Percentiles rank a stretch among this genome's conserved stretches.
Evolutionary conservation across 2,888 invertebrate species (phyloP).

Genomic region (Platerodrilus igneus): DNA sequence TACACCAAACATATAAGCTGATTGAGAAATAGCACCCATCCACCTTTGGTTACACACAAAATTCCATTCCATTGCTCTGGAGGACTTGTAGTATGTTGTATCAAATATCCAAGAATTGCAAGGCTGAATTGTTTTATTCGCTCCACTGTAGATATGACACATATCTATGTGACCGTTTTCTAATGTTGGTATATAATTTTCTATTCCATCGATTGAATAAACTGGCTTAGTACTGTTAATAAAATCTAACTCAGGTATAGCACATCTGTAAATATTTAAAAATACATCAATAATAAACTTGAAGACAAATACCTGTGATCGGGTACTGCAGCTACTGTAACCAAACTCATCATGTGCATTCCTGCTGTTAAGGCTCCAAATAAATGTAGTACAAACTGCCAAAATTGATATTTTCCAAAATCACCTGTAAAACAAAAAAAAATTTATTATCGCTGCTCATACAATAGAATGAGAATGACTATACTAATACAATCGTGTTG

Average conservation of each 20-base stretch:
- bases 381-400: constrained; percentile 73
- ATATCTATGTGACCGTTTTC: constrained; percentile 58
- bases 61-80: constrained; percentile 77
- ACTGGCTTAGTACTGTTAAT: constrained; percentile 47
- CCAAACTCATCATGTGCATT: constrained; percentile 74
- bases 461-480: too few species aligned
- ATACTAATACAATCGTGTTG: too few species aligned
- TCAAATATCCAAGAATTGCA: constrained; percentile 68
- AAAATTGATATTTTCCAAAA: constrained; percentile 76
- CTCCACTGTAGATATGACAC: constrained; percentile 53
- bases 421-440: constrained; percentile 57
- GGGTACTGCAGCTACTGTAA: constrained; percentile 77
- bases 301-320: constrained; percentile 53
- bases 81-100: constrained; percentile 64
- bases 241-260: constrained; percentile 55
- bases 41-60: constrained; percentile 75
- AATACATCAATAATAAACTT: constrained; percentile 2
- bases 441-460: too few species aligned
- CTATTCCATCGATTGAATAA: constrained; percentile 51
- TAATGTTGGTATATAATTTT: constrained; percentile 55
- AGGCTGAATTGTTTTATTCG: constrained; percentile 40
- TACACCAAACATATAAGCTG: constrained; percentile 77
- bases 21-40: constrained; percentile 78
- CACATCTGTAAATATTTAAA: constrained; percentile 52
- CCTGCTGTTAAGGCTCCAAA: constrained; percentile 75